Conservation (phyloP, 2,113 vertebrate species). For the Brachyhypopomus occidentalis region DNA sequence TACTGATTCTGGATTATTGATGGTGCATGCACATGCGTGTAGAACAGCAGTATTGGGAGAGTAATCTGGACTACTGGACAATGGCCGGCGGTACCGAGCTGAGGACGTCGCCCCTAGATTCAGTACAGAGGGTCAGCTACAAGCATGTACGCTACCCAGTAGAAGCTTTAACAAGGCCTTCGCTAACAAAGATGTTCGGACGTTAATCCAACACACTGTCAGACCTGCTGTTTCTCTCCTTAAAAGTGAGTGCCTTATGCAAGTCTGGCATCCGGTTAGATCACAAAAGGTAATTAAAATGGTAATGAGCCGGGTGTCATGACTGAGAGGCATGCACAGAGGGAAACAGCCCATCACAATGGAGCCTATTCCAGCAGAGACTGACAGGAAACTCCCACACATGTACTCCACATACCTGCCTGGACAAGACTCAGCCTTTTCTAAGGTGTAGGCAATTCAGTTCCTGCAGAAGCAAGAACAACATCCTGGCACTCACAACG, state of each 20-base stretch:
- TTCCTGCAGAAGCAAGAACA: not conserved
- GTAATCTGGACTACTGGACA: conserved; percentile 45
- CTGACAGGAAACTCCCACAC: not conserved
- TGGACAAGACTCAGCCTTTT: not conserved
- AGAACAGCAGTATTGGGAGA: conserved; percentile 37
- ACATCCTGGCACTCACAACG: no score
- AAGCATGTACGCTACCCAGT: conserved; percentile 46
- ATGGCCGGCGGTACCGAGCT: conserved; percentile 49
- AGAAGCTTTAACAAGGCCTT: not conserved
- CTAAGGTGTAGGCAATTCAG: not conserved
- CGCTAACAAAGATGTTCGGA: not conserved
- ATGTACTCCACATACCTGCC: not conserved
- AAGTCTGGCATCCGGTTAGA: not conserved
- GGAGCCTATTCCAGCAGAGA: not conserved
- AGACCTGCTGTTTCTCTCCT: not conserved
- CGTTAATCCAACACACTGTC: not conserved
- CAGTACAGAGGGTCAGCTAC: conserved; percentile 32
- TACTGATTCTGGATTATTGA: conserved; percentile 36
- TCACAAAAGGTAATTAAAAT: not conserved
- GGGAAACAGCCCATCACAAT: not conserved
- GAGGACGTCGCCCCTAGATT: conserved; percentile 43
- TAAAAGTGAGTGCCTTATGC: not conserved
- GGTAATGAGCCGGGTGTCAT: not conserved
- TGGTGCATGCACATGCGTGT: not conserved
- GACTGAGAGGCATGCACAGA: not conserved